Evolutionary conservation across 2,113 vertebrate species (phyloP).

Genomic region (Oryzias melastigma): DNA sequence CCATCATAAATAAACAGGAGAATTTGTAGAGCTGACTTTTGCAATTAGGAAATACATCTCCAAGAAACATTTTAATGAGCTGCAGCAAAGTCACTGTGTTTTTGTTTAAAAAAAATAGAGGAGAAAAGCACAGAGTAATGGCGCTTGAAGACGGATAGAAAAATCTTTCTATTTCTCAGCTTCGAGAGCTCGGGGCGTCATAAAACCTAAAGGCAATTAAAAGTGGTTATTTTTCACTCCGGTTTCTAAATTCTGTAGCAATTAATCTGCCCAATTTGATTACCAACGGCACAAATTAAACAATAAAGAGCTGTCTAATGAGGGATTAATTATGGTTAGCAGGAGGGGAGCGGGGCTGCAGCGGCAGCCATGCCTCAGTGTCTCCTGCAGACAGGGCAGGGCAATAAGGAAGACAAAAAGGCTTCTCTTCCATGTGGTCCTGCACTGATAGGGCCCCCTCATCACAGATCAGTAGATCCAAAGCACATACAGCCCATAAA

Average conservation of each 20-base stretch:
- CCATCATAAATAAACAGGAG: conserved; percentile 70
- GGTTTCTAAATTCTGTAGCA: conserved; percentile 89
- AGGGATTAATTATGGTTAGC: conserved; percentile 99
- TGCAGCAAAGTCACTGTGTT: conserved; percentile 84
- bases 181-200: conserved; percentile 74
- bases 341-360: conserved; percentile 85
- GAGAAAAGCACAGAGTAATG: conserved; percentile 63
- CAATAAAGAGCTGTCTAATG: conserved; percentile 99
- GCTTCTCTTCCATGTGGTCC: conserved; percentile 88
- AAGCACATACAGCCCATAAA: conserved; percentile 84
- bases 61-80: conserved; percentile 88
- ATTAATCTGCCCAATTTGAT: conserved; percentile 99
- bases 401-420: conserved; percentile 91
- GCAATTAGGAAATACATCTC: conserved; percentile 87
- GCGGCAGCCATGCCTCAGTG: conserved; percentile 88
- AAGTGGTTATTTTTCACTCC: conserved; percentile 92
- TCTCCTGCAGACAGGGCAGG: conserved; percentile 84
- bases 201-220: conserved; percentile 75
- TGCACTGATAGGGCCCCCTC: conserved; percentile 90
- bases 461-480: conserved; percentile 99
- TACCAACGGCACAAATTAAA: conserved; percentile 99
- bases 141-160: conserved; percentile 85
- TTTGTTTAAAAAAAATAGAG: conserved; percentile 72
- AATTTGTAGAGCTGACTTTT: conserved; percentile 80
- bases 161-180: conserved; percentile 82